These are phyloP conservation scores for Sesia bembeciformis DNA, from an alignment of 2,888 invertebrate genomes.

Conservation along the genomic window DNA sequence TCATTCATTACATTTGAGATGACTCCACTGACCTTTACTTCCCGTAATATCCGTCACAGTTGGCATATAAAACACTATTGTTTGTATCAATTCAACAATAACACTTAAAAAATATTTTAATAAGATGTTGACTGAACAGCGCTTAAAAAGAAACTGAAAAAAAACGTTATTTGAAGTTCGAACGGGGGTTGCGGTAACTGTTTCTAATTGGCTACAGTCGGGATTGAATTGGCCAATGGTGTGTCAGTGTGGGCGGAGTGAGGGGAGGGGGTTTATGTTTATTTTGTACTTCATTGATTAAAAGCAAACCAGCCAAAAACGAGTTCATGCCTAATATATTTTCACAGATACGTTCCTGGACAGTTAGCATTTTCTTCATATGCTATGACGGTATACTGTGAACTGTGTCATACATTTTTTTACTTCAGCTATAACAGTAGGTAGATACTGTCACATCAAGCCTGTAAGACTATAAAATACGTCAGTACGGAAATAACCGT, in stretches of 20 bases:
- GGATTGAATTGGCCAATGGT: constrained; percentile 29
- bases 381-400: no score
- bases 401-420: no score
- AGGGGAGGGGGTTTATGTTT: constrained; percentile 6
- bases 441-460: no score
- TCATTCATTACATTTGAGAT: no score
- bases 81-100: constrained; percentile 1
- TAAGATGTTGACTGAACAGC: constrained; percentile 13
- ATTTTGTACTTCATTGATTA: not conserved
- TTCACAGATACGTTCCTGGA: no score
- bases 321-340: no score
- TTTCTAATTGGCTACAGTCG: constrained; percentile 34
- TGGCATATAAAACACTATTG: constrained; percentile 43
- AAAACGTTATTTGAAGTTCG: constrained; percentile 41
- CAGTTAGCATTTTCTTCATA: no score
- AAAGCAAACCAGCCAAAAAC: no score
- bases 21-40: not conserved
- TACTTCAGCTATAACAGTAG: no score
- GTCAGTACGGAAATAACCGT: no score
- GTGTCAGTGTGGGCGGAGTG: constrained; percentile 19
- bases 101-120: not conserved
- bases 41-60: constrained; percentile 38
- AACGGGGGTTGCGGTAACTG: constrained; percentile 30
- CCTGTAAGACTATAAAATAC: no score
- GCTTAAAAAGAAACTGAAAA: constrained; percentile 28